Conservation (phyloP, 2,888 invertebrate genomes). For the Neoaliturus tenellus region DNA sequence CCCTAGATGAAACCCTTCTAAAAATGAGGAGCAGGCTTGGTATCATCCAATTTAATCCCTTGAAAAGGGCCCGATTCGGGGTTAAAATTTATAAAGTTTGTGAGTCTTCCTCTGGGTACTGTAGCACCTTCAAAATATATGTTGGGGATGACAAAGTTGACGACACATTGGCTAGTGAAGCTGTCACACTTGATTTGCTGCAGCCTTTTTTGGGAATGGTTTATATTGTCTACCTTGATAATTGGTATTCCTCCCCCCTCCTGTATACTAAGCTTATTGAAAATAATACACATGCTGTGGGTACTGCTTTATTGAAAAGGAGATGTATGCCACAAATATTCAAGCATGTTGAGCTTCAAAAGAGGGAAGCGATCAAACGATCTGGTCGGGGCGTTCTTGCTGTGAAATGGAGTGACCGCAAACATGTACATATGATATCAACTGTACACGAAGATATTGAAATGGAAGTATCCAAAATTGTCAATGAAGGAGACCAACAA, state of each 20-base stretch:
- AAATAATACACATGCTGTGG: conserved; percentile 27
- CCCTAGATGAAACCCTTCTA: conserved; percentile 69
- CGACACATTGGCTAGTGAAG: conserved; percentile 50
- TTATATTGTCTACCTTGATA: conserved; percentile 35
- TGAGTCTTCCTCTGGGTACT: conserved; percentile 49
- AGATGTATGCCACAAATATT: conserved; percentile 36
- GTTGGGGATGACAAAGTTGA: conserved; percentile 21
- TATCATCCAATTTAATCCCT: conserved; percentile 69
- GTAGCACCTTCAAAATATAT: conserved; percentile 45
- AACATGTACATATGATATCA: conserved; percentile 41
- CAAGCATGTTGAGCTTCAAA: background rate
- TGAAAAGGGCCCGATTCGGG: conserved; percentile 68
- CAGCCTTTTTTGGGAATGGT: conserved; percentile 21
- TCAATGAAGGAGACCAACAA: conserved; percentile 20
- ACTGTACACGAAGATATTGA: conserved; percentile 34
- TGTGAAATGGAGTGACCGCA: conserved; percentile 43
- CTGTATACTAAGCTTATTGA: conserved; percentile 5
- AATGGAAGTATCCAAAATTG: conserved; percentile 32
- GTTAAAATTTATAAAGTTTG: conserved; percentile 70
- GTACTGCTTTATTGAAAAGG: conserved; percentile 1
- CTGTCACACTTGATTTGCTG: conserved; percentile 36
- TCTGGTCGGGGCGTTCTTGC: conserved; percentile 19
- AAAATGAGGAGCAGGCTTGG: conserved; percentile 68
- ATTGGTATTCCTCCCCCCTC: conserved; percentile 49
- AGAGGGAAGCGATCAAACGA: conserved; percentile 30